A percentile compares a stretch with the other conserved stretches of the same genome.
phyloP scores from a whole-genome alignment of 2,113 vertebrate genomes.

The Petroica traversi region DNA sequence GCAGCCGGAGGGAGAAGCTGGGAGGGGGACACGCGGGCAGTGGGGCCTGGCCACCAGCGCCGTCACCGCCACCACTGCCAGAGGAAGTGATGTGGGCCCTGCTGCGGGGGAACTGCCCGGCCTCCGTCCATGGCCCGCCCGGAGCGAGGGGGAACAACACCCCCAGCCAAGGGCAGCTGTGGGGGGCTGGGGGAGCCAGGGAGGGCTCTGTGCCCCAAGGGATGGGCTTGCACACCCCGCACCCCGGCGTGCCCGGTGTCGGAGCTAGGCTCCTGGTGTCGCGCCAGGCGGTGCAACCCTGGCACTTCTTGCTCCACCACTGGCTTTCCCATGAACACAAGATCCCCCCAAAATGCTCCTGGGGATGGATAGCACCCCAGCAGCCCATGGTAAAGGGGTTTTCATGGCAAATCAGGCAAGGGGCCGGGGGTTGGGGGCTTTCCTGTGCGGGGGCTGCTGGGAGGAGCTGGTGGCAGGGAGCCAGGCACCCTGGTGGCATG shows the following conservation, averaged over 20 bases:
- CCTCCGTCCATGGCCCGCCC: not conserved
- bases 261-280: rapidly evolving
- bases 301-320: not conserved
- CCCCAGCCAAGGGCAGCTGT: rapidly evolving
- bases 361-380: rapidly evolving
- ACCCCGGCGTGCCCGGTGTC: rapidly evolving
- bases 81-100: conserved; percentile 68
- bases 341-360: not conserved
- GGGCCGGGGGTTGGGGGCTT: not conserved
- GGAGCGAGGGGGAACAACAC: not conserved
- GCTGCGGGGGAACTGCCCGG: not conserved
- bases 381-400: rapidly evolving
- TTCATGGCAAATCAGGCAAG: not conserved
- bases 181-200: not conserved
- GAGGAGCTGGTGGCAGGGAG: not conserved
- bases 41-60: not conserved
- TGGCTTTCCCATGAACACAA: not conserved
- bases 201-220: not conserved
- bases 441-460: rapidly evolving
- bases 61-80: not conserved
- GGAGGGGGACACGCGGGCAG: not conserved
- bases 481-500: rapidly evolving
- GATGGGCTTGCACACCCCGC: rapidly evolving
- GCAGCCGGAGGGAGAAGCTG: not conserved
- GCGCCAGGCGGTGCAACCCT: not conserved